Evolutionary conservation across 2,113 vertebrate species (phyloP).

Genomic region (Rallus limicola): DNA sequence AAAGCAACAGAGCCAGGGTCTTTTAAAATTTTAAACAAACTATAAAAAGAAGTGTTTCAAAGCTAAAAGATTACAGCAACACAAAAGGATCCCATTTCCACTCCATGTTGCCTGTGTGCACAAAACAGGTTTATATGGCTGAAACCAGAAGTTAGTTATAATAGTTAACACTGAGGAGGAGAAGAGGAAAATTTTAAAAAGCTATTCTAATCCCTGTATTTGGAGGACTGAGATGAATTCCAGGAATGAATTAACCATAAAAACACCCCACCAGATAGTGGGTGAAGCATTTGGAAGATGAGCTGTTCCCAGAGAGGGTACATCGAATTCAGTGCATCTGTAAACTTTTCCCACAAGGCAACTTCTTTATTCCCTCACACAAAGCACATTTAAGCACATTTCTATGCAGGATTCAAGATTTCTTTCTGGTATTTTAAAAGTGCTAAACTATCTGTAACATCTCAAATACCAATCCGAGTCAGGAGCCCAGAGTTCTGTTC

Average conservation of each 20-base stretch:
- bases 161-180: background rate
- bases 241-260: background rate
- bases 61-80: background rate
- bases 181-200: background rate
- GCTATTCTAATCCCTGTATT: background rate
- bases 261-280: background rate
- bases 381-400: background rate
- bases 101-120: background rate
- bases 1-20: background rate
- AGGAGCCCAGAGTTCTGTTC: background rate
- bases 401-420: background rate
- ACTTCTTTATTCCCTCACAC: conserved; percentile 26
- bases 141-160: background rate
- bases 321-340: background rate
- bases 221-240: background rate
- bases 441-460: background rate
- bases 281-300: background rate
- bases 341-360: conserved; percentile 14
- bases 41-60: background rate
- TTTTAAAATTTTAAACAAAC: background rate
- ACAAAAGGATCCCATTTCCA: background rate
- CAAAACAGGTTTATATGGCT: background rate
- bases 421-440: background rate
- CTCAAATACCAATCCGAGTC: background rate
- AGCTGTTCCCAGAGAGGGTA: background rate